Evolutionary conservation across 2,888 invertebrate species (phyloP), one percentile per base, ranked within the genome.

Genomic region (Drosophila cognata): DNA sequence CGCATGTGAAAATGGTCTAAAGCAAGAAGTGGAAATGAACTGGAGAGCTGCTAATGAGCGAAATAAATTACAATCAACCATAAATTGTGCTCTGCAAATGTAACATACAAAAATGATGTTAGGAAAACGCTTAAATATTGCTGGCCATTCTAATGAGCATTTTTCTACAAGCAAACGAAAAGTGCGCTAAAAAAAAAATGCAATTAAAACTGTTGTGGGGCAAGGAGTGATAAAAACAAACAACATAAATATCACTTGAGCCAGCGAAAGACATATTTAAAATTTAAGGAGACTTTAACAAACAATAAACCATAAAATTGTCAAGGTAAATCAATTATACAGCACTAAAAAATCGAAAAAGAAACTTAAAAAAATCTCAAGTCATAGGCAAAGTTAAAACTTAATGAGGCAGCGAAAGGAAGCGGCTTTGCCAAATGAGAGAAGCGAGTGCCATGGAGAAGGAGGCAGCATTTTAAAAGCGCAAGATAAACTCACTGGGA

Each of bases 401-500:
- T 50, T 70, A 68, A 68, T 68, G 48, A 67, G 61, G 57, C 33
- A 46, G 29, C 11, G 43, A 82, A 72, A 60, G 67, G 78, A 73
- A 76, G 60, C 73, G 41, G 66, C 41, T 55, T 50, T 10, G 56
- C 41, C 35, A 66, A 48, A 56, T 29, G 43, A 46, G 33, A 55
- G 18, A 35, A 46, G 21, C 16, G 13, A 28, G 31, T 7, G 55
- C 13, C 11, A 51, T 8, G n/a, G 33, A 41, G 60, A 70, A 70
- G 61, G 68, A 68, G 60, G 62, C 56, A 60, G 71, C 79, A 84
- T 81, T 84, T 71, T 75, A 68, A 46, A 74, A 87, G 82, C 79
- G 67, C 73, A 87, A 87, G 89, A 89, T 89, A 88, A 84, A 84
- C 88, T 81, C 68, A 18, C 61, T 68, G 73, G 56, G 87, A 72